Percentiles rank a stretch among this genome's conserved stretches.
These are phyloP conservation scores for Corydoras maculifer DNA, from an alignment of 2,113 vertebrate species.

Conservation along the genomic window DNA sequence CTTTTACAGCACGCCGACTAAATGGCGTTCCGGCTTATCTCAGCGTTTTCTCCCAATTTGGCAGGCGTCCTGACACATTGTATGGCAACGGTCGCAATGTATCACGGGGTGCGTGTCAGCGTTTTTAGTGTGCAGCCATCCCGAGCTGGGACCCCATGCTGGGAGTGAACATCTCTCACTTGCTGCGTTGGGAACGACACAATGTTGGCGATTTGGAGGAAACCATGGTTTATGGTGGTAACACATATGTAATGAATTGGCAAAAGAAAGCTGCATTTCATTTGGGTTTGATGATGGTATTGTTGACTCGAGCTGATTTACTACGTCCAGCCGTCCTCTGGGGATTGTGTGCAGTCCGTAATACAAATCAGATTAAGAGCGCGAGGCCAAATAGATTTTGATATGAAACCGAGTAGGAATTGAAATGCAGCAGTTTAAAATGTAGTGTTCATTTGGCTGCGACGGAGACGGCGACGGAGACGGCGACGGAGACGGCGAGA, in stretches of 20 bases:
- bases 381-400: no score
- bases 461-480: no score
- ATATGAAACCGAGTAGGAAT: no score
- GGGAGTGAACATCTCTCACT: conserved; percentile 21
- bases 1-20: conserved; percentile 53
- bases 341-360: neutral
- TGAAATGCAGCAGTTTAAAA: no score
- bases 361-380: no score
- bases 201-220: neutral
- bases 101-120: conserved; percentile 49
- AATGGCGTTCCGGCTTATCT: conserved; percentile 43
- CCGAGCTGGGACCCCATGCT: conserved; percentile 16
- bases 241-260: conserved; percentile 53
- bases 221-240: conserved; percentile 46
- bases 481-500: no score
- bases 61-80: conserved; percentile 50
- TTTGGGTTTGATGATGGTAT: conserved; percentile 2
- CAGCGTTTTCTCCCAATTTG: conserved; percentile 40
- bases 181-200: conserved; percentile 4
- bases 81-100: conserved; percentile 41
- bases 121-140: conserved; percentile 44
- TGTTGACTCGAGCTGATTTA: conserved; percentile 24
- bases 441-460: no score
- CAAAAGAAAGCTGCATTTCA: conserved; percentile 37
- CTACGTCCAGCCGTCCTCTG: neutral